Percentiles rank a stretch among this genome's conserved stretches.
phyloP scores from a whole-genome alignment of 2,888 invertebrate species.

The Lycaena phlaeas region DNA sequence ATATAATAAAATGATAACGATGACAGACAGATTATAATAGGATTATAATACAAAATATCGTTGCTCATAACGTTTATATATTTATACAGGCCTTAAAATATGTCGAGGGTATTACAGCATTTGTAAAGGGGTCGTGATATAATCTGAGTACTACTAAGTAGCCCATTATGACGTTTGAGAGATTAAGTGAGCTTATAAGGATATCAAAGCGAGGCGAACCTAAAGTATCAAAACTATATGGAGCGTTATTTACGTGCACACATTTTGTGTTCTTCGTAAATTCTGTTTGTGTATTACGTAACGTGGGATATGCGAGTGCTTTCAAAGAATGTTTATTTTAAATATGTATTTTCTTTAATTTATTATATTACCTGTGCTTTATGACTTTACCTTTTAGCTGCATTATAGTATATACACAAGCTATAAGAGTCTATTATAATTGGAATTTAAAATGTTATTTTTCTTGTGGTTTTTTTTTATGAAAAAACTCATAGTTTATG shows the following conservation, averaged over 20 bases:
- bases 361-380: too few species aligned
- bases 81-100: not conserved
- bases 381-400: too few species aligned
- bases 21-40: too few species aligned
- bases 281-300: slow-evolving; percentile 1
- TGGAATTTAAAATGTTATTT: too few species aligned
- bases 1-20: too few species aligned
- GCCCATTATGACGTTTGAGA: slow-evolving; percentile 9
- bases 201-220: slow-evolving; percentile 1
- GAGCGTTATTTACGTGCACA: not conserved
- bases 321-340: not conserved
- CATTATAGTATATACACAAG: too few species aligned
- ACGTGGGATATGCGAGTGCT: not conserved
- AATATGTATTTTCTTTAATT: too few species aligned
- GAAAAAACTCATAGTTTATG: too few species aligned
- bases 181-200: slow-evolving; percentile 5
- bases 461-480: too few species aligned
- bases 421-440: too few species aligned
- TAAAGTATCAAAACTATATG: slow-evolving; percentile 5
- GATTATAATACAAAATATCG: too few species aligned
- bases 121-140: slow-evolving; percentile 5
- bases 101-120: not conserved
- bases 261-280: not conserved
- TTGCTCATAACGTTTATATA: too few species aligned
- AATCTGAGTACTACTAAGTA: slow-evolving; percentile 5